A percentile compares a stretch with the other conserved stretches of the same genome.
Conservation (phyloP, 1,140 invertebrate genomes). For the Drosophila funebris region DNA sequence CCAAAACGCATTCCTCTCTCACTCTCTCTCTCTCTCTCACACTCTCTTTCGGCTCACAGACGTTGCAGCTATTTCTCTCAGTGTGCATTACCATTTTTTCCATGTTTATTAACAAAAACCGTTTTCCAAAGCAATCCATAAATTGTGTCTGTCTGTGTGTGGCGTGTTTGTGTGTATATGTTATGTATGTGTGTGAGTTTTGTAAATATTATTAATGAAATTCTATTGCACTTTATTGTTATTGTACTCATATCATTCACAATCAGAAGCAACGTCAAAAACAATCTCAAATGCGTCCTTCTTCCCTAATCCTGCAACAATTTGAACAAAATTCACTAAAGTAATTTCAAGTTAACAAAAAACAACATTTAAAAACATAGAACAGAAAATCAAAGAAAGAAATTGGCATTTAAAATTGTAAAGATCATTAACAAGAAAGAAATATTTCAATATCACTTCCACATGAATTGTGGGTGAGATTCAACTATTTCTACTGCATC, state of each 20-base stretch:
- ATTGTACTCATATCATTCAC: conserved; percentile 15
- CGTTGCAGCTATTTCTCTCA: conserved; percentile 41
- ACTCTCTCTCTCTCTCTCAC: background rate
- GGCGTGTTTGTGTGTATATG: conserved; percentile 2
- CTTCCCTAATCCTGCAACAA: background rate
- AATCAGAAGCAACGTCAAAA: conserved; percentile 2
- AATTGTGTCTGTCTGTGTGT: conserved; percentile 13
- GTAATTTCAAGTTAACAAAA: too few species aligned
- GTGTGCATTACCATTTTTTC: conserved; percentile 36
- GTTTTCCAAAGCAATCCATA: conserved; percentile 12
- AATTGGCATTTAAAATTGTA: conserved; percentile 42
- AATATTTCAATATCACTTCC: conserved; percentile 39
- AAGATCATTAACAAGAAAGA: conserved; percentile 44
- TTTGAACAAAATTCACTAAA: too few species aligned
- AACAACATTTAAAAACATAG: too few species aligned
- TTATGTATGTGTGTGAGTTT: conserved; percentile 10
- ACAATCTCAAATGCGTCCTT: conserved; percentile 15
- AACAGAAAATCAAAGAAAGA: background rate
- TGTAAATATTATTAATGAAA: conserved; percentile 17
- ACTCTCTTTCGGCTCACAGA: conserved; percentile 20
- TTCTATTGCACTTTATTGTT: conserved; percentile 27
- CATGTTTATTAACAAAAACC: conserved; percentile 32
- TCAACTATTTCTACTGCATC: conserved; percentile 46
- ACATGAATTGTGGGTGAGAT: conserved; percentile 4
- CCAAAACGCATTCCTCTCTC: conserved; percentile 11